phyloP scores from a whole-genome alignment of 2,797 vertebrate species.

The Pangasius larnaudii region DNA sequence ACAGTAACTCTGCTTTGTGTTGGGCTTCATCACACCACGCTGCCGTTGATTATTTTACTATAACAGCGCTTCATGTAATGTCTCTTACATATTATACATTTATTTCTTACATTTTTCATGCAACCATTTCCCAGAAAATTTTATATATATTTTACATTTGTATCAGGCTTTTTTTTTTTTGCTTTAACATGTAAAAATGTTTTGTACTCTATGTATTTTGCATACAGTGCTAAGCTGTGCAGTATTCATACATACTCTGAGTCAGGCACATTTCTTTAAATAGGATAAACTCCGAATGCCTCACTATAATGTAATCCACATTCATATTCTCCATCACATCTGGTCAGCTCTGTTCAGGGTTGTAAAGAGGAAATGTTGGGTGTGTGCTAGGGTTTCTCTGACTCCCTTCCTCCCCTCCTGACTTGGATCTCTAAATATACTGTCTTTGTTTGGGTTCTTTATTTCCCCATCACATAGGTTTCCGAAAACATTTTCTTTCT shows the following conservation, averaged over 20 bases:
- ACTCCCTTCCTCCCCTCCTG: conserved; percentile 32
- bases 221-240: not conserved
- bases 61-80: not conserved
- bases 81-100: not conserved
- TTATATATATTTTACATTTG: not conserved
- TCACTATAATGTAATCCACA: conserved; percentile 13
- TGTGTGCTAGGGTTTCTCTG: conserved; percentile 21
- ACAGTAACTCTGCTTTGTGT: not conserved
- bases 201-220: not conserved
- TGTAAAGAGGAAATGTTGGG: conserved; percentile 25
- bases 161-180: not conserved
- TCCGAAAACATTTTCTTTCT: conserved; percentile 4
- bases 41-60: not conserved
- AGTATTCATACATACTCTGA: not conserved
- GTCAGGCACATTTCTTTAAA: conserved; percentile 2
- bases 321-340: conserved; percentile 16
- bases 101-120: not conserved
- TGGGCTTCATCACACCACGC: not conserved
- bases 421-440: conserved; percentile 43
- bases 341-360: conserved; percentile 17
- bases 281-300: not conserved
- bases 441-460: conserved; percentile 36
- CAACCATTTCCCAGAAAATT: not conserved
- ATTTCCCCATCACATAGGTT: conserved; percentile 17
- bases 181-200: too few relatives aligned